These are phyloP conservation scores for Hyphantria cunea DNA, from an alignment of 1,140 invertebrate species.

Conservation along the genomic window DNA sequence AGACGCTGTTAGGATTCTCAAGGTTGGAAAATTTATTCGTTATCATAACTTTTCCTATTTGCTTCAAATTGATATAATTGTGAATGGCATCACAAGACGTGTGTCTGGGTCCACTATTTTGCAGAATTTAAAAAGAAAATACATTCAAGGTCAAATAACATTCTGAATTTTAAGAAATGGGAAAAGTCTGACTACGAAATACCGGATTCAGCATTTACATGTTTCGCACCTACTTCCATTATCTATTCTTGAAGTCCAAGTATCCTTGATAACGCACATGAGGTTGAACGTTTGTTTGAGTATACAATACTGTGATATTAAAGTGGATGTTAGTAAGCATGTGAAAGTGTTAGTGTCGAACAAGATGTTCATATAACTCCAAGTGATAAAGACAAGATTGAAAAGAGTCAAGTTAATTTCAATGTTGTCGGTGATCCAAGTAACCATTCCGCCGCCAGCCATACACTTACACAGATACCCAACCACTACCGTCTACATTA, in stretches of 20 bases:
- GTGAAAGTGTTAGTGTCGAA: constrained; percentile 35
- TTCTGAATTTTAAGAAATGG: constrained; percentile 6
- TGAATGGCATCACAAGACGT: constrained; percentile 6
- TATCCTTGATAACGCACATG: constrained; percentile 51
- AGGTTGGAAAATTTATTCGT: constrained; percentile 46
- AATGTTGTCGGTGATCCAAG: constrained; percentile 23
- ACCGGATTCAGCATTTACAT: constrained; percentile 66
- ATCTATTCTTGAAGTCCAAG: constrained; percentile 81
- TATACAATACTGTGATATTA: constrained; percentile 46
- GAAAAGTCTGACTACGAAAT: constrained; percentile 38
- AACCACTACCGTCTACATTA: constrained; percentile 40
- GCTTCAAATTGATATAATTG: constrained; percentile 6
- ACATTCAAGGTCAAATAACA: neutral
- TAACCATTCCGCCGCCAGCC: constrained; percentile 17
- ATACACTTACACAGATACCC: constrained; percentile 40
- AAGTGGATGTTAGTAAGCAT: constrained; percentile 71
- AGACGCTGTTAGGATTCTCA: constrained; percentile 75
- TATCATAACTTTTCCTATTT: constrained; percentile 49
- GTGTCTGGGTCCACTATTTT: constrained; percentile 12
- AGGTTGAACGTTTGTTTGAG: constrained; percentile 30
- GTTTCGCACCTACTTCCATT: constrained; percentile 70
- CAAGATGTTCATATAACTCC: constrained; percentile 10
- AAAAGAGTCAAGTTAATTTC: constrained; percentile 28
- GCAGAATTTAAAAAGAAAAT: neutral
- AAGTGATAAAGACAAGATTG: constrained; percentile 28